A percentile compares a stretch with the other conserved stretches of the same genome.
phyloP scores from a whole-genome alignment of 2,888 invertebrate species.

The Hedychridium roseum region DNA sequence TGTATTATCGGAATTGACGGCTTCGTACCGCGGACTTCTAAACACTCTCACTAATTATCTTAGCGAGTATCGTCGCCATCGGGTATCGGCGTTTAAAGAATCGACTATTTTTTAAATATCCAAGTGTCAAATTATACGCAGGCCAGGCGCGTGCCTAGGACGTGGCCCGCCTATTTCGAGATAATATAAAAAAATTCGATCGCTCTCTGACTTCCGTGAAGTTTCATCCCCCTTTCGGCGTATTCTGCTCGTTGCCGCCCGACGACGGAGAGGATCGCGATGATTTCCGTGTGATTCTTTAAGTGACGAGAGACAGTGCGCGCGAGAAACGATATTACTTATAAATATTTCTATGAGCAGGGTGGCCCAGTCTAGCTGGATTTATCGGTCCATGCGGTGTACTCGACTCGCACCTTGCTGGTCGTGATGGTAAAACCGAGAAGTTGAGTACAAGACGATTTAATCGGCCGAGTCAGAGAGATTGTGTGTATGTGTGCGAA shows the following conservation, averaged over 20 bases:
- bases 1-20: conserved; percentile 26
- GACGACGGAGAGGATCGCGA: conserved; percentile 13
- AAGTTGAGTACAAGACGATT: conserved; percentile 7
- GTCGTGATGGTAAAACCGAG: conserved; percentile 9
- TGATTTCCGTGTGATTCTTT: conserved; percentile 20
- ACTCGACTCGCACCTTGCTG: not conserved
- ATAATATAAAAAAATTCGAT: conserved; percentile 26
- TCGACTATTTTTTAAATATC: conserved; percentile 59
- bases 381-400: conserved; percentile 24
- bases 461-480: not conserved
- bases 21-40: conserved; percentile 40
- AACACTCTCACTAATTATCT: conserved; percentile 40
- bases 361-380: conserved; percentile 14
- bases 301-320: conserved; percentile 18
- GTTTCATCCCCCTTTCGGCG: conserved; percentile 44
- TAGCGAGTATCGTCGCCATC: conserved; percentile 29
- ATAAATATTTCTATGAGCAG: too few relatives aligned
- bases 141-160: conserved; percentile 13
- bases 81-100: conserved; percentile 42
- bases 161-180: conserved; percentile 11
- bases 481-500: conserved; percentile 9
- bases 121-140: conserved; percentile 52
- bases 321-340: conserved; percentile 14
- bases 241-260: conserved; percentile 16
- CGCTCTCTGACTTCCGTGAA: conserved; percentile 52